Evolutionary conservation across 2,113 vertebrate species (phyloP), one percentile per base, ranked within the genome.

Genomic region (Ardeotis arabs): DNA sequence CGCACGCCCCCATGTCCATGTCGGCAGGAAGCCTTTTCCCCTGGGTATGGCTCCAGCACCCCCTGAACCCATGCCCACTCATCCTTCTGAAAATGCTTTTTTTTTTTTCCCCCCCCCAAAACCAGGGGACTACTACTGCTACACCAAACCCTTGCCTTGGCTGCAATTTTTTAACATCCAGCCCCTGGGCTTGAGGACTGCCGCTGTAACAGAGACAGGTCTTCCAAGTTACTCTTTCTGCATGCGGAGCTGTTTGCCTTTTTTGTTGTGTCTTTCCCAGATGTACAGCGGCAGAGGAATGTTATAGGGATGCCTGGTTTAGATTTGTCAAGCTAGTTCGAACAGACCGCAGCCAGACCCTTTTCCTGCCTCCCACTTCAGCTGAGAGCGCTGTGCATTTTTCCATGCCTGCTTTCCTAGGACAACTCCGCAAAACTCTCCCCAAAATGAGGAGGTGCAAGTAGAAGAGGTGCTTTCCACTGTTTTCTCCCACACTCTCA

Each of bases 1-100:
- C 7, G 19, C 9, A 2, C 12, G 4, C 53, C 31, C 28, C 37
- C 24, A 10, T 6, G 20, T 6, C 24, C 24, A 10, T 6, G 20
- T 6, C 24, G 28, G 33, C 52, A 70, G 70, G 39, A 67, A 73
- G 53, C 22, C 33, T 73, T 29, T 82, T 39, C 58, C 55, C 39
- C 31, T 28, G 27, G 17, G 7, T 60, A 9, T 0, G 2, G 10
- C 17, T 39, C 49, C 2, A 2, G 44, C 28, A 41, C 12, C 5
- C 14, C 17, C 17, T 20, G 35, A 49, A 37, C 39, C 25, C 64
- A 59, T 0, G 4, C 33, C 23, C 24, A 70, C 9, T 41, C 41
- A 14, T 41, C 41, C 41, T 41, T 41, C 41, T 41, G 41, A 41
- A 41, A 41, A 41, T 12, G 39, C 39, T 20, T 28, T 21, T 27